Conservation (phyloP, 2,113 vertebrate species). For the Microcebus griseorufus region DNA sequence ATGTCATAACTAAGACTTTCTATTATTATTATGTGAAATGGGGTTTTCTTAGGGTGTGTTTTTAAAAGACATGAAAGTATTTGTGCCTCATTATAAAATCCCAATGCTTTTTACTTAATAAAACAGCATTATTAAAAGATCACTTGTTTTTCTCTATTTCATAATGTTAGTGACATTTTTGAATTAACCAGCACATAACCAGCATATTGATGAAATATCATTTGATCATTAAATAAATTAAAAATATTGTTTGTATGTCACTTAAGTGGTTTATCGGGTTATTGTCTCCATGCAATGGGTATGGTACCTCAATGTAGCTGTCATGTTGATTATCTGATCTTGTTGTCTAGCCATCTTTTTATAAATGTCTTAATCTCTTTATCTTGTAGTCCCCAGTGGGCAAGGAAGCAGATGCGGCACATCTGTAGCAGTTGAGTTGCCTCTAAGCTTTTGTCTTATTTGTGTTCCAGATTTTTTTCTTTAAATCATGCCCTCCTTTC, state of each 20-base stretch:
- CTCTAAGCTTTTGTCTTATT: slow-evolving; percentile 61
- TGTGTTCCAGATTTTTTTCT: slow-evolving; percentile 53
- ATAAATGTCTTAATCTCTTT: slow-evolving; percentile 73
- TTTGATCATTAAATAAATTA: slow-evolving; percentile 3
- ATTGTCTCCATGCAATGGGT: background rate
- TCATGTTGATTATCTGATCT: slow-evolving; percentile 52
- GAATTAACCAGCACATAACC: slow-evolving; percentile 2
- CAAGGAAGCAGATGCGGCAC: slow-evolving; percentile 76
- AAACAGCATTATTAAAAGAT: slow-evolving; percentile 48
- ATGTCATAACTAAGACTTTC: background rate
- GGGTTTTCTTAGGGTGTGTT: background rate
- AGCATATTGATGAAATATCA: background rate
- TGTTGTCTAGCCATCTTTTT: slow-evolving; percentile 50
- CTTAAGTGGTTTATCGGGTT: background rate
- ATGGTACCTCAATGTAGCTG: slow-evolving; percentile 1
- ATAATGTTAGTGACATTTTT: slow-evolving; percentile 40
- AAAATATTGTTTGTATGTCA: background rate
- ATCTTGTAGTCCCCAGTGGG: slow-evolving; percentile 59
- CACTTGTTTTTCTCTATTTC: slow-evolving; percentile 22
- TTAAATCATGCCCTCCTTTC: background rate
- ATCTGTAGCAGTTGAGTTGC: slow-evolving; percentile 66
- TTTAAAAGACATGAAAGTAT: background rate
- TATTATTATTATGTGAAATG: background rate
- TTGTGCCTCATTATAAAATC: background rate
- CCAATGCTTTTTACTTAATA: background rate